Evolutionary conservation across 2,797 vertebrate species (phyloP), one percentile per base, ranked within the genome.

Genomic region (Delichon dasypus): DNA sequence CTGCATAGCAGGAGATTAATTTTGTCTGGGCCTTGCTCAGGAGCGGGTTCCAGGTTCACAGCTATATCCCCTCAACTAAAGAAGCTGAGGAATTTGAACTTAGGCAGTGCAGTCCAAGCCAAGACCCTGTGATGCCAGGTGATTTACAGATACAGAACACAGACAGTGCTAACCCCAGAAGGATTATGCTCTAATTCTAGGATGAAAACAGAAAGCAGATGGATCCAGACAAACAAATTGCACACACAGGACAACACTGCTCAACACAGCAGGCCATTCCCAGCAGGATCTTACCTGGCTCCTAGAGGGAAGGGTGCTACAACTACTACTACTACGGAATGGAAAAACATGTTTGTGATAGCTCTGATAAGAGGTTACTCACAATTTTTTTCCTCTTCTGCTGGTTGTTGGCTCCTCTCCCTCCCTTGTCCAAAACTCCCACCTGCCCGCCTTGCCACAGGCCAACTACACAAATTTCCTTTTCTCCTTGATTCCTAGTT

Each of bases 171-270:
- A 70, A 89, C 22, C 22, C 51, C 67, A 74, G 80, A 32, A 84
- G 70, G 48, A 78, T 42, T 66, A 76, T 18, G 34, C n/a, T 77
- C 38, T 58, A 70, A 57, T 92, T 87, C 81, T 57, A 95, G 45
- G 38, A 94, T 94, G 93, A 79, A 78, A 93, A 95, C 92, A 93
- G 80, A 96, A 94, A 96, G 94, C 95, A 89, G 88, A 85, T 85
- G 93, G 77, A 95, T 90, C 42, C 60, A 95, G 92, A 93, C 96
- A 95, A 88, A 94, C 77, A 89, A 91, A 54, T 34, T 0, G 4
- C 94, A 93, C 74, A 61, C 74, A 95, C 88, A 94, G 34, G 93
- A 96, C 93, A 95, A 95, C 94, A 93, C n/a, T 68, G 95, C 89
- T 92, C 75, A 81, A 89, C 79, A 93, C 23, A 88, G 94, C 86